Base-by-base conservation (phyloP, 2,797 vertebrate species). In the Channallabes apus region DNA sequence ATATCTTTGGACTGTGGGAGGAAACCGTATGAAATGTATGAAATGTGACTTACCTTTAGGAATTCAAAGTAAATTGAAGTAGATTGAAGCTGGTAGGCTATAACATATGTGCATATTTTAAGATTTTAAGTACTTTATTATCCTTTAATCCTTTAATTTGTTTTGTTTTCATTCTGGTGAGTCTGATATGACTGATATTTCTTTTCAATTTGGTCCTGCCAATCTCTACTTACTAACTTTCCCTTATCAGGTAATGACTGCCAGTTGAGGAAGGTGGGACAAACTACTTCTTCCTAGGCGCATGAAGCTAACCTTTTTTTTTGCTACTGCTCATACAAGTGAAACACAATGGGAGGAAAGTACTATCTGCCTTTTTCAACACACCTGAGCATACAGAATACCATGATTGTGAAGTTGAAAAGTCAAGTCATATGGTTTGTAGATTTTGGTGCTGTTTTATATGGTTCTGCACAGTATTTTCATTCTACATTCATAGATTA, bases 311-410 rank as follows among this genome's bases (percentile, higher is more conserved):
- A 58, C 8, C 17, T 29, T 51, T 69, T 73, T 61, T 38, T 62
- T 35, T 4, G 11, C 15, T 29, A 8, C 51, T 29, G n/a, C n/a
- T 32, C 51, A 29, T 56, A 3, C 27, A n/a, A 87, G 58, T 22
- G n/a, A 71, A 67, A 84, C 69, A 85, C 46, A 82, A 75, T 83
- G 54, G 24, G 79, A 78, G 51, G 17, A 35, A 59, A 77, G 56
- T 15, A n/a, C 51, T 76, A 22, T 32, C 17, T 76, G 17, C 73
- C 67, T 14, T 68, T 27, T 51, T 82, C 68, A 18, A 59, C 58
- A 81, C 69, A 68, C 73, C 67, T 58, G 68, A 41, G 59, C 59
- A 64, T 18, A 80, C 1, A 46, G 78, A 64, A 27, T 15, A 24
- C 22, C 0, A 15, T 1, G 24, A 51, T 18, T 64, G 38, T 65